Evolutionary conservation across 2,888 invertebrate species (phyloP).

Genomic region (Crepidodera aurea): DNA sequence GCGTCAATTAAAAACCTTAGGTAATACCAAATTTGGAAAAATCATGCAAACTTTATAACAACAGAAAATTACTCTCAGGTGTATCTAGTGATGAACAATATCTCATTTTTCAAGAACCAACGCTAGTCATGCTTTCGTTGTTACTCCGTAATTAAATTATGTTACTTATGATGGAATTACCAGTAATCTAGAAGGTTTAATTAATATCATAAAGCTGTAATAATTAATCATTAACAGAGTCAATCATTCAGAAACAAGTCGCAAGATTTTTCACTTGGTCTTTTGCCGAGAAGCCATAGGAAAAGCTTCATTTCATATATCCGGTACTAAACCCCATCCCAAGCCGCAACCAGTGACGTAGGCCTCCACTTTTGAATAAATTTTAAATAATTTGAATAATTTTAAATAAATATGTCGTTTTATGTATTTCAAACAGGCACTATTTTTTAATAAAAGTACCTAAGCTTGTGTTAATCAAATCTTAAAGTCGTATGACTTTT

Average conservation of each 20-base stretch:
- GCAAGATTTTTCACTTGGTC: conserved; percentile 23
- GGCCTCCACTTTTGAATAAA: not conserved
- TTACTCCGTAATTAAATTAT: conserved; percentile 20
- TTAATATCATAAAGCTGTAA: conserved; percentile 20
- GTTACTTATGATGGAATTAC: conserved; percentile 18
- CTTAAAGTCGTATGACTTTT: too few species aligned
- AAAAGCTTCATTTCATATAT: conserved; percentile 33
- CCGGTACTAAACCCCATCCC: conserved; percentile 21
- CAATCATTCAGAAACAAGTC: conserved; percentile 22
- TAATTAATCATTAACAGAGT: conserved; percentile 16
- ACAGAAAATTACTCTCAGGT: not conserved
- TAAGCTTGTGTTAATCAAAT: too few species aligned
- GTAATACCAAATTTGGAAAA: not conserved
- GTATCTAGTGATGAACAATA: not conserved
- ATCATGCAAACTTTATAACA: not conserved
- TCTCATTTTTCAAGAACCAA: conserved; percentile 10
- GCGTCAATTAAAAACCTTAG: not conserved
- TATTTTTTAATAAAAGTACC: too few species aligned
- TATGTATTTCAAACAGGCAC: too few species aligned
- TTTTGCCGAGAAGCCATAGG: conserved; percentile 23
- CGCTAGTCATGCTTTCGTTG: conserved; percentile 1
- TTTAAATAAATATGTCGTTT: too few species aligned
- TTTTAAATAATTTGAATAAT: too few species aligned
- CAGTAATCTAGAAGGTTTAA: conserved; percentile 12
- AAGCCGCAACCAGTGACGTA: conserved; percentile 10